Conservation (phyloP, 2,888 invertebrate genomes). For the Ochlodes sylvanus region DNA sequence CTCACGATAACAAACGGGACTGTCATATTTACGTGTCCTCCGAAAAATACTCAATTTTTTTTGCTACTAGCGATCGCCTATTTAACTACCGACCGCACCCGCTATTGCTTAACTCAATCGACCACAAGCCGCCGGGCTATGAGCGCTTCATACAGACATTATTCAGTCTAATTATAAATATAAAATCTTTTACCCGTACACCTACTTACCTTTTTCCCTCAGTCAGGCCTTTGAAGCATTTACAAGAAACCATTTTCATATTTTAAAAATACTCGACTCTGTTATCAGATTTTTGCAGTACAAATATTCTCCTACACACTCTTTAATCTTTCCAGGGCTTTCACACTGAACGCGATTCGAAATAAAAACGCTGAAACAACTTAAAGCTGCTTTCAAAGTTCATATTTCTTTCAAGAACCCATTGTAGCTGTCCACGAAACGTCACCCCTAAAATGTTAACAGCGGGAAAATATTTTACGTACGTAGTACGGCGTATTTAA, state of each 20-base stretch:
- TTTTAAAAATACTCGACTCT: background rate
- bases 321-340: constrained; percentile 10
- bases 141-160: too few relatives aligned
- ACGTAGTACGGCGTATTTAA: constrained; percentile 43
- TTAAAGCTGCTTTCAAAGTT: constrained; percentile 29
- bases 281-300: background rate
- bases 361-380: constrained; percentile 12
- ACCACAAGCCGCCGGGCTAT: too few relatives aligned
- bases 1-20: too few relatives aligned
- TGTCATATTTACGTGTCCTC: too few relatives aligned
- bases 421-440: constrained; percentile 21
- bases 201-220: background rate
- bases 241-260: background rate
- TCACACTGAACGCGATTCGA: constrained; percentile 9
- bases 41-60: too few relatives aligned
- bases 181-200: too few relatives aligned
- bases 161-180: too few relatives aligned
- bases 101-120: too few relatives aligned
- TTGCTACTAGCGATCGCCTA: too few relatives aligned
- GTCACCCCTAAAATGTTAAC: constrained; percentile 42
- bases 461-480: constrained; percentile 43
- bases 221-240: background rate
- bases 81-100: too few relatives aligned
- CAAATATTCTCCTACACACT: background rate
- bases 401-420: constrained; percentile 36